Evolutionary conservation across 2,888 invertebrate genomes (phyloP).

Genomic region (Sphinx pinastri): DNA sequence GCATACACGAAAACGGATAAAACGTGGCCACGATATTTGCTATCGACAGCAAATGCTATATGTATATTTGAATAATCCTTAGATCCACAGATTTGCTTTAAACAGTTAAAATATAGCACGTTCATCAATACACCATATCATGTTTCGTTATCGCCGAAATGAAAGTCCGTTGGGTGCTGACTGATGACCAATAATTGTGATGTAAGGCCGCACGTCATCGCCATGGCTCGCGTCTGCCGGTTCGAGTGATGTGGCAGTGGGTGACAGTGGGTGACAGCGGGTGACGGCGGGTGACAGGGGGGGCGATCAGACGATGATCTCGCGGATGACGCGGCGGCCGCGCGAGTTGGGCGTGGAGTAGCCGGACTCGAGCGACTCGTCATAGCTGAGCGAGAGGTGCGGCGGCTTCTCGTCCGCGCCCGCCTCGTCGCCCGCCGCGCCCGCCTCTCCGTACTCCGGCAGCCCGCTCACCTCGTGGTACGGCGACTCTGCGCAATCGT

Average conservation of each 20-base stretch:
- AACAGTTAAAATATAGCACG: no score
- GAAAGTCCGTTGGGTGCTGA: no score
- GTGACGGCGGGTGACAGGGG: neutral
- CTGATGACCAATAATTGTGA: no score
- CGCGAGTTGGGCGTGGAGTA: slow-evolving; percentile 97
- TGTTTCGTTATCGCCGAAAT: no score
- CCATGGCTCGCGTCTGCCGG: no score
- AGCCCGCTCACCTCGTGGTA: slow-evolving; percentile 97
- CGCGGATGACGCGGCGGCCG: slow-evolving; percentile 95
- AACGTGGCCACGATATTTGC: no score
- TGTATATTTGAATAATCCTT: no score
- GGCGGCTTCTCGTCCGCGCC: slow-evolving; percentile 90
- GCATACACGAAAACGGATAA: no score
- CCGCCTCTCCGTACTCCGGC: slow-evolving; percentile 89
- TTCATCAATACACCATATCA: no score
- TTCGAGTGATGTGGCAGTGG: no score
- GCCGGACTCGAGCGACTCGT: slow-evolving; percentile 96
- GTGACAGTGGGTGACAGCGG: neutral
- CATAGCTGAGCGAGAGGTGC: slow-evolving; percentile 94
- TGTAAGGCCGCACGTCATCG: neutral
- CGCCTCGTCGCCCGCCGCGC: slow-evolving; percentile 55
- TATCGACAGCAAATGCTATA: no score
- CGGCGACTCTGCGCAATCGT: slow-evolving; percentile 88
- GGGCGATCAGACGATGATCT: slow-evolving; percentile 92
- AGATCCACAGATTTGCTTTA: no score